These are phyloP conservation scores for Lasioglossum calceatum DNA, from an alignment of 2,888 invertebrate genomes.

Conservation along the genomic window DNA sequence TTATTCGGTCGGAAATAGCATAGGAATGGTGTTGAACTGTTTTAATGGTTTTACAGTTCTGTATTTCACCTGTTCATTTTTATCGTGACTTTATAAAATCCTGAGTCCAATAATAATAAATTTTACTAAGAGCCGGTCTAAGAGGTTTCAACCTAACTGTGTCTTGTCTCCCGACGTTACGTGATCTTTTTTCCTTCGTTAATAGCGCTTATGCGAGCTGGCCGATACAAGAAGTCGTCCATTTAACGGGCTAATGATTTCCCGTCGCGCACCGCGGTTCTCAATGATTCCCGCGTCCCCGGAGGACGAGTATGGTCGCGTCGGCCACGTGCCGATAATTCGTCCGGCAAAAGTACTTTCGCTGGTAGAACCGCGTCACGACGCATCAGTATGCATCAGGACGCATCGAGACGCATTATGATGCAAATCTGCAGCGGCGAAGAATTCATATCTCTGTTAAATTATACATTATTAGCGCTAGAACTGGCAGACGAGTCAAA, in stretches of 20 bases:
- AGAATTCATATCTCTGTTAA: neutral
- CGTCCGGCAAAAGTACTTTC: slow-evolving; percentile 55
- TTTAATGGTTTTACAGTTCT: neutral
- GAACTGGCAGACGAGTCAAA: neutral
- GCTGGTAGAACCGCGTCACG: slow-evolving; percentile 36
- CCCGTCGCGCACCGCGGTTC: neutral
- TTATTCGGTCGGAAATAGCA: neutral
- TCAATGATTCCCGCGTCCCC: neutral
- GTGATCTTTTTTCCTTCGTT: neutral
- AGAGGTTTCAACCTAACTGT: neutral
- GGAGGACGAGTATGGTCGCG: neutral
- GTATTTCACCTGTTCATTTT: neutral
- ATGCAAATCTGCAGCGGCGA: neutral
- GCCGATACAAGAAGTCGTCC: neutral
- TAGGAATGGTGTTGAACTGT: neutral
- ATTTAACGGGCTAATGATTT: slow-evolving; percentile 11
- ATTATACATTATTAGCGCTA: neutral
- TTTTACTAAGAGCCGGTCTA: neutral
- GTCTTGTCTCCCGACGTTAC: neutral
- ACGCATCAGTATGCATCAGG: slow-evolving; percentile 11
- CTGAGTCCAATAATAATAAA: neutral
- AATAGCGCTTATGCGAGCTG: neutral
- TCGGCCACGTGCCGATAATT: slow-evolving; percentile 41
- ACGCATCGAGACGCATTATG: neutral
- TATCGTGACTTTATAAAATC: neutral